Percentiles rank a stretch among this genome's conserved stretches.
Conservation (phyloP, 2,888 invertebrate genomes). For the Incurvaria masculella region DNA sequence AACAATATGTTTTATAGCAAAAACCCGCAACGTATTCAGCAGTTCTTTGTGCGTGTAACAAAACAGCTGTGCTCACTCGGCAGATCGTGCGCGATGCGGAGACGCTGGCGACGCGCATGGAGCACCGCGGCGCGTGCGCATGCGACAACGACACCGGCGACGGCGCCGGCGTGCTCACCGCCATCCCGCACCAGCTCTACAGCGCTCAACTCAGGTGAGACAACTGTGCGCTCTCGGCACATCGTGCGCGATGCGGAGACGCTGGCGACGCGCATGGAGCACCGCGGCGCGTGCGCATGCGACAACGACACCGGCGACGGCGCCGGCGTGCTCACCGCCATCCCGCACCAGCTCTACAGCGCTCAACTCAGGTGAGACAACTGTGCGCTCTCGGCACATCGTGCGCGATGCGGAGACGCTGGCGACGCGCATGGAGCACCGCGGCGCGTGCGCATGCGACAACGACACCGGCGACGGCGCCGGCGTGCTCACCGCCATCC, state of each 20-base stretch:
- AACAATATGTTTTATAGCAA: too few relatives aligned
- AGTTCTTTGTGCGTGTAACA: too few relatives aligned
- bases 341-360: constrained; percentile 92
- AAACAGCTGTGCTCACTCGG: too few relatives aligned
- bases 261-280: constrained; percentile 96
- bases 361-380: constrained; percentile 76
- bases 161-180: constrained; percentile 95
- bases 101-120: constrained; percentile 94
- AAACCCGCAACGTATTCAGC: too few relatives aligned
- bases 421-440: constrained; percentile 97
- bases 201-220: constrained; percentile 74
- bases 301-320: constrained; percentile 99
- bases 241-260: constrained; percentile 95
- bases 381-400: too few relatives aligned
- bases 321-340: constrained; percentile 94
- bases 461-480: constrained; percentile 99
- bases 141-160: constrained; percentile 99
- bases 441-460: constrained; percentile 98
- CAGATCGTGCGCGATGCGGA: constrained; percentile 96
- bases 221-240: too few relatives aligned
- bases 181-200: constrained; percentile 95
- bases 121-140: constrained; percentile 98
- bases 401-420: constrained; percentile 93
- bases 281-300: constrained; percentile 97
- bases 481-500: constrained; percentile 95